Base-by-base conservation (phyloP, 2,888 invertebrate genomes). In the Phengaris alcon region DNA sequence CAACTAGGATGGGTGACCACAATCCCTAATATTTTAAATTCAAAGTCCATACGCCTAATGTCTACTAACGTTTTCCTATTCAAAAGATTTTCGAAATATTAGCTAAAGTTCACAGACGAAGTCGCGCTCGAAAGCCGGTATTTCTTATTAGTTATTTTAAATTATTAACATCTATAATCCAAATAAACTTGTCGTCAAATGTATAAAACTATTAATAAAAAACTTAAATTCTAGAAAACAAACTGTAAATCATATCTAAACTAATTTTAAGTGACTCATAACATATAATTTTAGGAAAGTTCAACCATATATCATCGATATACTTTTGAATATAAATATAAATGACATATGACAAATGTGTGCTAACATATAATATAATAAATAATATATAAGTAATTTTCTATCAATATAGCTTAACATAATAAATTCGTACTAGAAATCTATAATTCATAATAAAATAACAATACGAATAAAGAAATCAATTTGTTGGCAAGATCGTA, bases 401-500 rank as follows among this genome's bases (percentile, higher is more conserved):
- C 44, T 35, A 35, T 64, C 64, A 64, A 35, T 44, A 64, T 6
- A 64, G 64, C 64, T 64, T 64, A 35, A 35, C 13, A 44, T 64
- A 64, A 64, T 44, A 44, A 64, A 59, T 59, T 59, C 35, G 13
- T 64, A 44, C 12, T 64, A 64, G 12, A 64, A 64, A 64, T 35
- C 12, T 6, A 64, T 64, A 64, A 44, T 6, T 64, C 13, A 35
- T 22, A 35, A 64, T 10, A 35, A 64, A 44, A 35, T 64, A 12
- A 64, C 35, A 44, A 6, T 3, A 64, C 64, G 22, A 35, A 64
- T 35, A 64, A 64, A 64, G 64, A 59, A 59, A 64, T 64, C 35
- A 64, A 64, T 64, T 64, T 64, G 44, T 44, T 64, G 64, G 64
- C 35, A 64, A 44, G 13, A 64, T 64, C 44, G 64, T 64, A 64